phyloP scores from a whole-genome alignment of 2,797 vertebrate species.

The Oreochromis grahami region DNA sequence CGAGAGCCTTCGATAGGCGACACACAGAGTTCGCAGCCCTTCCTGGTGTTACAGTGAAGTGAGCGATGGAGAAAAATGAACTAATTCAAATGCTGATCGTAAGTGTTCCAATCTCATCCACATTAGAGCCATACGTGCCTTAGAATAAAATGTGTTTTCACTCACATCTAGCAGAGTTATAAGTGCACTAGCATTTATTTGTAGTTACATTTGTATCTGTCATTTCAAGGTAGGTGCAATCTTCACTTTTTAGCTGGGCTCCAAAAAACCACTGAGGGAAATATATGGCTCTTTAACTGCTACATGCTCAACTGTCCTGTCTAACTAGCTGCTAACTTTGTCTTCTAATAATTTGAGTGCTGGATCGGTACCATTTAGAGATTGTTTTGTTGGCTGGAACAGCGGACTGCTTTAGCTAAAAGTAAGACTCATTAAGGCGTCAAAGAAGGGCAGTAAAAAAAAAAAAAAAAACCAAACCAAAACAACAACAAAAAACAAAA shows the following conservation, averaged over 20 bases:
- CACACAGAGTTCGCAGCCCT: slow-evolving; percentile 91
- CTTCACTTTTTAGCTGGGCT: not conserved
- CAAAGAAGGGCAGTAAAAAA: not conserved
- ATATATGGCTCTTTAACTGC: not conserved
- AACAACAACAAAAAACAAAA: not conserved
- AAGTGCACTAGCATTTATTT: not conserved
- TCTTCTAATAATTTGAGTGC: not conserved
- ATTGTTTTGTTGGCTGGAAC: not conserved
- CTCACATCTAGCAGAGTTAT: not conserved
- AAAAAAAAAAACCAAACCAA: fast-evolving
- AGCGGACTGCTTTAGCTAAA: not conserved
- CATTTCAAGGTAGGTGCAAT: not conserved
- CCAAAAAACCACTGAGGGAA: not conserved
- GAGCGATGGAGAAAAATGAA: not conserved
- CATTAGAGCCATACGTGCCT: not conserved
- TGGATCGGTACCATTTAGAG: not conserved
- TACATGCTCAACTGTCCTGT: not conserved
- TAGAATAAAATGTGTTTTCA: not conserved
- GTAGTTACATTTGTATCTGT: not conserved
- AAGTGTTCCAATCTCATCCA: not conserved
- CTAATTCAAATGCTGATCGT: not conserved
- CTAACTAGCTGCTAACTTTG: not conserved
- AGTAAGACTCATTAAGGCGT: not conserved
- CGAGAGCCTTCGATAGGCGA: slow-evolving; percentile 87
- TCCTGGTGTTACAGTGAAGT: slow-evolving; percentile 74